Evolutionary conservation across 2,113 vertebrate genomes (phyloP), one percentile per base, ranked within the genome.

Genomic region (Campylomormyrus tamandua): DNA sequence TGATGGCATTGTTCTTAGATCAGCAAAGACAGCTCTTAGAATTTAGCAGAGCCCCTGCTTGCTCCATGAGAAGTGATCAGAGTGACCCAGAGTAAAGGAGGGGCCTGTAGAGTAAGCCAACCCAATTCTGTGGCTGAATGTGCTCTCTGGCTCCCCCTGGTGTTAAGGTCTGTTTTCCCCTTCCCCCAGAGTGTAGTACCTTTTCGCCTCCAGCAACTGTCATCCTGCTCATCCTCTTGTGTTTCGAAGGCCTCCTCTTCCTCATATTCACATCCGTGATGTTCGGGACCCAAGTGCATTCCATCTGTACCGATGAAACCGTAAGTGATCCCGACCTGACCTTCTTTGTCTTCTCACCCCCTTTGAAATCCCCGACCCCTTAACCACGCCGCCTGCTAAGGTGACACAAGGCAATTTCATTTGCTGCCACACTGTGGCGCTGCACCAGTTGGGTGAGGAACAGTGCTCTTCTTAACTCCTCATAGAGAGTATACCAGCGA

Each of bases 251-350:
- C 24, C 97, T 99, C 92, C 97, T 99, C 2, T 99, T 99, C 94
- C 98, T 99, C 94, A 99, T 99, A 92, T 99, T 99, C 95, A 99
- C 98, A 24, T 98, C 98, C 1, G 98, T 99, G 93, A 99, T 99
- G 98, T 99, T 99, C 91, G 98, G 98, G 91, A 99, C 98, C 89
- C 98, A 99, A 94, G 97, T 99, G 94, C 98, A 99, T 96, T 99
- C 98, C 93, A 99, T 99, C 96, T 99, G 98, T 96, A 98, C 98
- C 7, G 98, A 99, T 80, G 98, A 99, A 96, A 99, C 98, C 93
- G 98, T 99, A 95, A 96, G 98, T 95, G 83, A 92, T 83, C 83
- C 90, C 87, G 48, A 83, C 42, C 62, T 39, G 87, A 53, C 88
- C 88, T 80, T 5, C 53, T 66, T 11, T 90, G 84, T 62, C 62